These are phyloP conservation scores for Astropecten irregularis DNA, from an alignment of 53 echinoderm and acorn worm species.

Conservation along the genomic window DNA sequence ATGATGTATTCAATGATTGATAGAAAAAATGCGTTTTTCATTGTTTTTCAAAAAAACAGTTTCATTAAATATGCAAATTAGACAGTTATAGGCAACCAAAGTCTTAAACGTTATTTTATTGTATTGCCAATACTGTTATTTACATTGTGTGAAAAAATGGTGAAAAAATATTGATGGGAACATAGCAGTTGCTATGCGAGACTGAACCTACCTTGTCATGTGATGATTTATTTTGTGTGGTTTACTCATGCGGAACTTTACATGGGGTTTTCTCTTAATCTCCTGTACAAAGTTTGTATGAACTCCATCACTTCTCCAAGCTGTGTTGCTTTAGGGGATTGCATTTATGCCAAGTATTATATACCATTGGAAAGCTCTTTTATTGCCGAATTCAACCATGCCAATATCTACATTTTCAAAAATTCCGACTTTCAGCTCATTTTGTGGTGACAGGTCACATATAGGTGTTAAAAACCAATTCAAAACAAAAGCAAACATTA, in stretches of 20 bases:
- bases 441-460: no score
- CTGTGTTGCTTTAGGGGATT: background rate
- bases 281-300: background rate
- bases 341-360: background rate
- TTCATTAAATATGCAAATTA: no score
- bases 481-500: no score
- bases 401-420: background rate
- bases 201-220: constrained; percentile 1
- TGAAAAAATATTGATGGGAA: background rate
- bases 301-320: background rate
- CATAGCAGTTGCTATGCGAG: background rate
- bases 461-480: no score
- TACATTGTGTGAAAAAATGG: background rate
- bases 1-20: no score
- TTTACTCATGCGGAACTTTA: background rate
- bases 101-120: no score
- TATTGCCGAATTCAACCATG: background rate
- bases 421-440: no score
- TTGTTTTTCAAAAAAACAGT: no score
- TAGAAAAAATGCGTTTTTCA: no score
- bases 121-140: no score
- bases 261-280: background rate
- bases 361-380: constrained; percentile 16
- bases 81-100: no score
- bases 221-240: constrained; percentile 1